phyloP scores from a whole-genome alignment of 1,140 invertebrate species.

The Zaprionus kolodkinae region DNA sequence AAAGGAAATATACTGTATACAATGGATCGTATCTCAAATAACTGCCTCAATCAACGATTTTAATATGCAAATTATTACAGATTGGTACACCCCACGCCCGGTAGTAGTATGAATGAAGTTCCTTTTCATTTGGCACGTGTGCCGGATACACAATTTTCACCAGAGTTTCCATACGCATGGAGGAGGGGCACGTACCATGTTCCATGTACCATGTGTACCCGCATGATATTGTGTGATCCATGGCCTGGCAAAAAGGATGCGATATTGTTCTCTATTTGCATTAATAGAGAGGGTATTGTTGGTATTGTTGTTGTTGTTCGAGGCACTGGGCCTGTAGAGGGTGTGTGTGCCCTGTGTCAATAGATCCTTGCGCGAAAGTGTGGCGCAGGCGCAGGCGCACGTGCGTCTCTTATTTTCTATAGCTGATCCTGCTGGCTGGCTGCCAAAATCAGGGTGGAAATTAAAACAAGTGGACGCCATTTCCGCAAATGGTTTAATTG shows the following conservation, averaged over 20 bases:
- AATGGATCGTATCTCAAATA: slow-evolving; percentile 12
- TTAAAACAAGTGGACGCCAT: slow-evolving; percentile 79
- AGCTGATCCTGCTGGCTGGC: slow-evolving; percentile 41
- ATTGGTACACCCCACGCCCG: slow-evolving; percentile 55
- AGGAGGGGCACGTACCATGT: slow-evolving; percentile 53
- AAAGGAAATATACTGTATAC: background rate
- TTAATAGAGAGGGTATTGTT: slow-evolving; percentile 75
- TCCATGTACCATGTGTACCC: slow-evolving; percentile 55
- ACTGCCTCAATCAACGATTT: background rate
- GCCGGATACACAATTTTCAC: slow-evolving; percentile 75
- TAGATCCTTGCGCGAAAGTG: slow-evolving; percentile 78
- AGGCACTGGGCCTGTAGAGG: slow-evolving; percentile 51
- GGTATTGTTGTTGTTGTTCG: slow-evolving; percentile 63
- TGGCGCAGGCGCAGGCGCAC: slow-evolving; percentile 73
- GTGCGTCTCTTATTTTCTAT: slow-evolving; percentile 45
- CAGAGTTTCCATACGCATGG: slow-evolving; percentile 42
- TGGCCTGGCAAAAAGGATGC: slow-evolving; percentile 59
- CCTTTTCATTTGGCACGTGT: slow-evolving; percentile 76
- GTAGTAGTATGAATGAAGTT: slow-evolving; percentile 22
- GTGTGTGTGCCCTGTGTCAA: slow-evolving; percentile 49
- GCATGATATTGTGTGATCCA: slow-evolving; percentile 61
- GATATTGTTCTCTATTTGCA: slow-evolving; percentile 78
- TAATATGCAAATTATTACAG: slow-evolving; percentile 35
- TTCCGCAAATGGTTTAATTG: slow-evolving; percentile 73
- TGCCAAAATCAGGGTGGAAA: slow-evolving; percentile 41